A percentile compares a stretch with the other conserved stretches of the same genome.
Conservation (phyloP, 2,113 vertebrate species). For the Candoia aspera region DNA sequence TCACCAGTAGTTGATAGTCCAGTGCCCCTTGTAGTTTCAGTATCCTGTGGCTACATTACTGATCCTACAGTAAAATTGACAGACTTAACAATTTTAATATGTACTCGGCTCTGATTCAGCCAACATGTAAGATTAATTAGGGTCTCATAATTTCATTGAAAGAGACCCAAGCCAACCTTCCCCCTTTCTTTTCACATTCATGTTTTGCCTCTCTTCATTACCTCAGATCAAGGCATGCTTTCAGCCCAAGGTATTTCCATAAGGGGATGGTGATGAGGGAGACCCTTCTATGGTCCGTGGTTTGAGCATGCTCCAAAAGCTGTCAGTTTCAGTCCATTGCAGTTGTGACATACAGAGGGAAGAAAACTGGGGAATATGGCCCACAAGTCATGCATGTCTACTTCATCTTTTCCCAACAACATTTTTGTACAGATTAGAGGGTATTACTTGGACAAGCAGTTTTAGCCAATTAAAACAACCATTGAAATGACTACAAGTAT, state of each 20-base stretch:
- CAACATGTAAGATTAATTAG: slow-evolving; percentile 40
- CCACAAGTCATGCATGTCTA: slow-evolving; percentile 62
- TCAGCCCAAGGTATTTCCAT: slow-evolving; percentile 53
- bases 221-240: slow-evolving; percentile 40
- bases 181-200: slow-evolving; percentile 23
- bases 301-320: slow-evolving; percentile 42
- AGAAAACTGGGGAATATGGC: slow-evolving; percentile 58
- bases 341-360: slow-evolving; percentile 54
- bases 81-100: slow-evolving; percentile 27
- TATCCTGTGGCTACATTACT: neutral
- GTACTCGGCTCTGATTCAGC: slow-evolving; percentile 22
- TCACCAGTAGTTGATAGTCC: neutral
- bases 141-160: neutral
- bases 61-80: slow-evolving; percentile 11
- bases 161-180: neutral
- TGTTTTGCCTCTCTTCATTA: slow-evolving; percentile 52
- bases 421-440: slow-evolving; percentile 81
- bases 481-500: slow-evolving; percentile 75
- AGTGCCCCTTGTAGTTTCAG: neutral
- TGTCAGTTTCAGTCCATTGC: slow-evolving; percentile 42
- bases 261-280: slow-evolving; percentile 37
- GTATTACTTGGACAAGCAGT: slow-evolving; percentile 70
- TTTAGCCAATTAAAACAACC: slow-evolving; percentile 78
- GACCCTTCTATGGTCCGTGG: slow-evolving; percentile 32
- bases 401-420: slow-evolving; percentile 76